Evolutionary conservation across 2,113 vertebrate species (phyloP), one percentile per base, ranked within the genome.

Genomic region (Natator depressus): DNA sequence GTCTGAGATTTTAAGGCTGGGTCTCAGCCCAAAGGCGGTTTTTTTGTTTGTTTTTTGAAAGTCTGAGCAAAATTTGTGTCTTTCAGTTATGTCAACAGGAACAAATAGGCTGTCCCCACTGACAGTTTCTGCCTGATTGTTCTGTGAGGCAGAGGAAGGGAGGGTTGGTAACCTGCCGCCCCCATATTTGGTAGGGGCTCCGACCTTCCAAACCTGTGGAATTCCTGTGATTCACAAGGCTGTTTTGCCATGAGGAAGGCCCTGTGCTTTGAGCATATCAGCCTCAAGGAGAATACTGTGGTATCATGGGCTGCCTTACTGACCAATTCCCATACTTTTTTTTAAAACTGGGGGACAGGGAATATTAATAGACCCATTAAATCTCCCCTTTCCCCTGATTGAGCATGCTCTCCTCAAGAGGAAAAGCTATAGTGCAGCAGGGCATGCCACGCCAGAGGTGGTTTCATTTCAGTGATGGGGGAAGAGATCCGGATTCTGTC

Each of bases 171-270:
- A 42, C 42, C 42, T 42, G 42, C 42, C 5, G 42, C 42, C 42
- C 9, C 1, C 27, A 72, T 80, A 51, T 0, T 0, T 49, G 83
- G 86, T 62, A 11, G 12, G 29, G n/a, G n/a, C 6, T 12, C 80
- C 11, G 49, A 83, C 38, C 65, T 62, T 82, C 51, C n/a, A 35
- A 46, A 85, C 5, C 14, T 25, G 8, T 0, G 1, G 80, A 46
- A 24, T 22, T 4, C 50, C 69, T 0, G 0, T 22, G 16, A 80
- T 81, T 69, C 0, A 1, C 12, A 25, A 69, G 31, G 16, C 16
- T 69, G 31, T 69, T 76, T 76, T 76, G 19, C 38, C 72, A 76
- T 11, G 19, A 46, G 11, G 38, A 20, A 76, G 72, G 22, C 72
- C 38, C 72, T 76, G 38, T 76, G 38, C 38, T 46, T 76, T 76